These are phyloP conservation scores for Tokudaia muenninki DNA, from an alignment of 2,797 vertebrate genomes.

Conservation along the genomic window DNA sequence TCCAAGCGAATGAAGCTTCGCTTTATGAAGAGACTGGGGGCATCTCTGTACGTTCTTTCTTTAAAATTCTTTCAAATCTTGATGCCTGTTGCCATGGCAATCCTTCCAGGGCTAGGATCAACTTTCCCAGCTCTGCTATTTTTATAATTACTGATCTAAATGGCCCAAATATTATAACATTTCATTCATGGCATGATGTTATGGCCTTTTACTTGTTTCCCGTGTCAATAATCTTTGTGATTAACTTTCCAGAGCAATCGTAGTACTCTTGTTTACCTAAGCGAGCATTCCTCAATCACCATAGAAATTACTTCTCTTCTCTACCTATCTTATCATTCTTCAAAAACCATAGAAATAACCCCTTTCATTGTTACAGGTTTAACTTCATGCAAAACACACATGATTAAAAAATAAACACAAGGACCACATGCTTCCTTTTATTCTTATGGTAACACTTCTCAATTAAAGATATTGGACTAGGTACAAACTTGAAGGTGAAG, in stretches of 20 bases:
- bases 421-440: not conserved
- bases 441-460: not conserved
- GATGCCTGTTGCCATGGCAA: not conserved
- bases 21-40: not conserved
- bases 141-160: not conserved
- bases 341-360: not conserved
- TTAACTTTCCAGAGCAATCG: not conserved
- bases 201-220: not conserved
- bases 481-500: not conserved
- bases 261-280: not conserved
- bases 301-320: not conserved
- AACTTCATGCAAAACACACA: not conserved
- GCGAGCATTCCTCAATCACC: not conserved
- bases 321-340: not conserved
- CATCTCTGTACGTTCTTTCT: not conserved
- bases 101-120: not conserved
- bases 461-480: not conserved
- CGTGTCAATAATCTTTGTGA: not conserved
- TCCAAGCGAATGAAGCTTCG: not conserved
- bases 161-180: not conserved
- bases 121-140: not conserved
- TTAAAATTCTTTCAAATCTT: not conserved
- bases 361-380: not conserved
- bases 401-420: not conserved
- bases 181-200: constrained; percentile 19